Conservation (phyloP, 2,888 invertebrate species). For the Stenichneumon culpator region DNA sequence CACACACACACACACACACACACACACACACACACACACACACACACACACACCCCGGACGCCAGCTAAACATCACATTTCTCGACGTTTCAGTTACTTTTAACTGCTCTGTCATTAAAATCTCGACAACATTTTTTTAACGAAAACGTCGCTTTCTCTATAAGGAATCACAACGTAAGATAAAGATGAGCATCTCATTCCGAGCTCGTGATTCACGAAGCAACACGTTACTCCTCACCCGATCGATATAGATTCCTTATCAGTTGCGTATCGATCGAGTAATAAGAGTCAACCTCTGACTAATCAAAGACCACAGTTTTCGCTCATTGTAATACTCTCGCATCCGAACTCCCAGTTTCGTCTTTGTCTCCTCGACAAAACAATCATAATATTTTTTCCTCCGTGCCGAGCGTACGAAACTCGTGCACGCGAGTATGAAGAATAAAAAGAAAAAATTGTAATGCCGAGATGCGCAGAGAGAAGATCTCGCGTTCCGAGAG, state of each 20-base stretch:
- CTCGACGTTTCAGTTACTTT: no score
- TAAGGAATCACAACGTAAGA: neutral
- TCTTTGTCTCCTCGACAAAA: neutral
- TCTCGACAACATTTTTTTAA: no score
- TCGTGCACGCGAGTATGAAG: neutral
- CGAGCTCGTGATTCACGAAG: neutral
- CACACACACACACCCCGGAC: no score
- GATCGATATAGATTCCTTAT: neutral
- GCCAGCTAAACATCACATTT: neutral
- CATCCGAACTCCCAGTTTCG: neutral
- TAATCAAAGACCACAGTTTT: neutral
- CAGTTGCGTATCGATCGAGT: neutral
- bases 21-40: no score
- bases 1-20: no score
- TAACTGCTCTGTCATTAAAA: no score
- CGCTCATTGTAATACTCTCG: neutral
- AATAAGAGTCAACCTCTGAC: neutral
- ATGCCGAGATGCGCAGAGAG: neutral
- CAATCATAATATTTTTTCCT: neutral
- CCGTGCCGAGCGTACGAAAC: neutral
- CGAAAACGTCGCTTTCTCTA: neutral
- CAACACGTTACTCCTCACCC: neutral
- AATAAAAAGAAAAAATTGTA: neutral
- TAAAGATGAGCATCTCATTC: neutral
- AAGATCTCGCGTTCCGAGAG: constrained; percentile 17